Conservation (phyloP, 2,888 invertebrate genomes). For the Drosophila villosipedis region DNA sequence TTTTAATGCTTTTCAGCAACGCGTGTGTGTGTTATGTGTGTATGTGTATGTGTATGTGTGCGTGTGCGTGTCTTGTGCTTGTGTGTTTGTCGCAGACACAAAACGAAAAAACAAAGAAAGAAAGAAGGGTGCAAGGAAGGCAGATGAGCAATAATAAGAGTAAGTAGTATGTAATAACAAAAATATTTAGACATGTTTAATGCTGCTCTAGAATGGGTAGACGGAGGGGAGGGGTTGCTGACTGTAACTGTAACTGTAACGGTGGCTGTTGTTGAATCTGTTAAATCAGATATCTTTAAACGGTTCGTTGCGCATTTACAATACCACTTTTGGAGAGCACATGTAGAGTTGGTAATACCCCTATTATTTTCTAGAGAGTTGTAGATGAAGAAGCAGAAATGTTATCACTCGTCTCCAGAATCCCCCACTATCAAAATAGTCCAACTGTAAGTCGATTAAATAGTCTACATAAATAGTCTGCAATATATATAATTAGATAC, state of each 20-base stretch:
- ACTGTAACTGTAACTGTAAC: background rate
- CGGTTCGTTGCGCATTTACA: constrained; percentile 25
- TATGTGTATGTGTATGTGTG: background rate
- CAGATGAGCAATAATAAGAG: constrained; percentile 13
- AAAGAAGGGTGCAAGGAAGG: constrained; percentile 14
- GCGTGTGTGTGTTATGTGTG: background rate
- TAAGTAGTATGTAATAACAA: constrained; percentile 47
- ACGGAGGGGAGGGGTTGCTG: background rate
- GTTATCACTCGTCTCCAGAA: background rate
- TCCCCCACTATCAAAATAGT: background rate
- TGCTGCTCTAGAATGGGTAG: background rate
- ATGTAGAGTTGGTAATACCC: background rate
- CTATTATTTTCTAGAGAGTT: background rate
- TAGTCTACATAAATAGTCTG: background rate
- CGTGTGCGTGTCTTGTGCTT: background rate
- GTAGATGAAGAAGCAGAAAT: background rate
- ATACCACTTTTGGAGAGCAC: background rate
- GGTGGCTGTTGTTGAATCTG: background rate
- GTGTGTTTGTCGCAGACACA: constrained; percentile 40
- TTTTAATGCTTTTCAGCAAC: constrained; percentile 53
- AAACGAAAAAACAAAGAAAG: constrained; percentile 1
- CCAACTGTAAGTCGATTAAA: background rate
- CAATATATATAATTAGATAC: background rate
- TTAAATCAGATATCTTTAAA: constrained; percentile 4
- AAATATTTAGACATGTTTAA: constrained; percentile 48